Conservation (phyloP, 2,113 vertebrate species). For the Myxocyprinus asiaticus region DNA sequence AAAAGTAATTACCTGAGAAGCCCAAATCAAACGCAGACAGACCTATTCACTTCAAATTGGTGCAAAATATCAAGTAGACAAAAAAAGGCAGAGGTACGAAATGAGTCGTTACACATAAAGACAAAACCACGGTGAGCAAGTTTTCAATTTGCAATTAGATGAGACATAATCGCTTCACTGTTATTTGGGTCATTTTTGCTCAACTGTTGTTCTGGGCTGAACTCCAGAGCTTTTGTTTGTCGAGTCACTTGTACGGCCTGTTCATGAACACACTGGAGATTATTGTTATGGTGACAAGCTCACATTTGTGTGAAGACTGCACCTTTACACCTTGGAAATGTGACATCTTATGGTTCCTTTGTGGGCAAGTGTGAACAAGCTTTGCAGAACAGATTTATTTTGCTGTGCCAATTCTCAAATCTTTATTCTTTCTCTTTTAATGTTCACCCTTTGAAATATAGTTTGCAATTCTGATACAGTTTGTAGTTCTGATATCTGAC, state of each 20-base stretch:
- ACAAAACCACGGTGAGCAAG: background rate
- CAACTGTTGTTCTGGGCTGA: background rate
- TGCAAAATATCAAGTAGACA: slow-evolving; percentile 47
- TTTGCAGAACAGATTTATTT: background rate
- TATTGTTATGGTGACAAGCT: too few species aligned
- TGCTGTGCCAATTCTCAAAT: background rate
- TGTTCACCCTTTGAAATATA: background rate
- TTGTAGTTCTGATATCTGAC: background rate
- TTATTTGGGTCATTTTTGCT: background rate
- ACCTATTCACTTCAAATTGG: slow-evolving; percentile 24
- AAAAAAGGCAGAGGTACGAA: slow-evolving; percentile 6
- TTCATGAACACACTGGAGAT: too few species aligned
- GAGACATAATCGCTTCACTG: slow-evolving; percentile 31
- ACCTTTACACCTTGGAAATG: background rate
- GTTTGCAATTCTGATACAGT: background rate
- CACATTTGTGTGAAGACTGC: background rate
- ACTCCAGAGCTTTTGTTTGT: background rate
- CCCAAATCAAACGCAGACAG: slow-evolving; percentile 3
- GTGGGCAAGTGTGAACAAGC: background rate
- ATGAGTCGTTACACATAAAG: slow-evolving; percentile 24
- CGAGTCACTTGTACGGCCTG: background rate
- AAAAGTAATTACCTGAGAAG: slow-evolving; percentile 18
- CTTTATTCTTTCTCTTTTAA: background rate
- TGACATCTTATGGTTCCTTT: background rate
- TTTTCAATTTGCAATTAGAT: slow-evolving; percentile 6